Evolutionary conservation across 2,113 vertebrate species (phyloP).

Genomic region (Campylomormyrus tamandua): DNA sequence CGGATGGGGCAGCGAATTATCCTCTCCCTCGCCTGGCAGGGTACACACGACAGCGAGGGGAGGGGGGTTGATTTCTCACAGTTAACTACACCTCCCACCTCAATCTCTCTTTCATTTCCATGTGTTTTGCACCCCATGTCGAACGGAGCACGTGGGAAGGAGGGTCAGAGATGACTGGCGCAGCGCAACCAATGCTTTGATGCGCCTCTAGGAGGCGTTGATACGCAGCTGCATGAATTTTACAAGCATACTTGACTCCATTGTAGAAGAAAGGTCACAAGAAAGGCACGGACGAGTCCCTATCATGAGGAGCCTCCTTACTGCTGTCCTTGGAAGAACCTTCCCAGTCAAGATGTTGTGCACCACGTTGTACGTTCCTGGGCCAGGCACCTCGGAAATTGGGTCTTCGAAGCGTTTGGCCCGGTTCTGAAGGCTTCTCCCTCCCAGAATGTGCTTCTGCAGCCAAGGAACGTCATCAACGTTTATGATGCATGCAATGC

Average conservation of each 20-base stretch:
- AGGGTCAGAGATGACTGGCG: not conserved
- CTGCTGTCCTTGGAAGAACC: slow-evolving; percentile 28
- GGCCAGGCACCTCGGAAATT: slow-evolving; percentile 57
- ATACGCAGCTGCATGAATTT: not conserved
- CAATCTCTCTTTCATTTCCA: not conserved
- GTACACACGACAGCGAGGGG: not conserved
- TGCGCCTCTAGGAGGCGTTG: not conserved
- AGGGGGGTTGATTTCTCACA: not conserved
- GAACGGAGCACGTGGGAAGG: not conserved
- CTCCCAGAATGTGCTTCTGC: slow-evolving; percentile 55
- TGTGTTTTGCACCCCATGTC: not conserved
- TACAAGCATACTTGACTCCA: not conserved
- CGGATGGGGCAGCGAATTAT: slow-evolving; percentile 34
- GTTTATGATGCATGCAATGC: not conserved
- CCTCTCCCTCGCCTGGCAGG: slow-evolving; percentile 39
- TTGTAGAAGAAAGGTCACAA: not conserved
- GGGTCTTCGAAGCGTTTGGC: slow-evolving; percentile 61
- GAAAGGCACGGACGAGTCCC: not conserved
- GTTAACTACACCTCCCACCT: not conserved
- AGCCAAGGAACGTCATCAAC: not conserved
- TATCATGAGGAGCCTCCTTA: not conserved
- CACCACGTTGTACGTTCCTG: slow-evolving; percentile 55
- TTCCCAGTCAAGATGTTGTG: slow-evolving; percentile 9
- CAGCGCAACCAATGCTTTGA: not conserved
- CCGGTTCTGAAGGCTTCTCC: slow-evolving; percentile 62